phyloP scores from a whole-genome alignment of 2,113 vertebrate species.

The Ranitomeya imitator region DNA sequence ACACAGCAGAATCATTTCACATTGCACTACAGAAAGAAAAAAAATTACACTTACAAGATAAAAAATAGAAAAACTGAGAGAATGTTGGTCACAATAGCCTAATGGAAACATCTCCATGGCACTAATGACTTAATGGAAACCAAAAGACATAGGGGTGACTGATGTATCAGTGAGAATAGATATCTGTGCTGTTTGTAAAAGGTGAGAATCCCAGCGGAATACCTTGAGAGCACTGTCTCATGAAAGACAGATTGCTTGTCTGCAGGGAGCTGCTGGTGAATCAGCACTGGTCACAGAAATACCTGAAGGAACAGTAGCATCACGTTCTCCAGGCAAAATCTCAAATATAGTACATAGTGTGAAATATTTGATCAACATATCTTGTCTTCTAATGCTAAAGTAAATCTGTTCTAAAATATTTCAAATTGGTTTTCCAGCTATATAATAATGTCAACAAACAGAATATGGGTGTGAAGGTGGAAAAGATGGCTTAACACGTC shows the following conservation, averaged over 20 bases:
- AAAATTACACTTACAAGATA: conserved; percentile 42
- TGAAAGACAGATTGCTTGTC: conserved; percentile 51
- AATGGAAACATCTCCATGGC: conserved; percentile 20
- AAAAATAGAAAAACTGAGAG: not conserved
- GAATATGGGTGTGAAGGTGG: no score
- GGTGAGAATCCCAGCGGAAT: conserved; percentile 40
- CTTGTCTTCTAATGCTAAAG: not conserved
- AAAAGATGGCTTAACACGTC: no score
- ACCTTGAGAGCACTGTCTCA: conserved; percentile 11
- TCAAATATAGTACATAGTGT: not conserved
- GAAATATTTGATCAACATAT: not conserved
- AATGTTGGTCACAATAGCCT: not conserved
- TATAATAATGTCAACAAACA: no score
- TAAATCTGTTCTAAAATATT: no score
- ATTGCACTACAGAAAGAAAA: conserved; percentile 30
- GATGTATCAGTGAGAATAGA: conserved; percentile 34
- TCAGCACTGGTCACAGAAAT: conserved; percentile 23
- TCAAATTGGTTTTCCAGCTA: no score
- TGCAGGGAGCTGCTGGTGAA: conserved; percentile 22
- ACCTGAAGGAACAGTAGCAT: not conserved
- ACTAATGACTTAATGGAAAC: conserved; percentile 42
- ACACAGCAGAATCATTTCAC: conserved; percentile 54
- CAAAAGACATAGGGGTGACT: conserved; percentile 18
- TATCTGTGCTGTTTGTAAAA: conserved; percentile 15
- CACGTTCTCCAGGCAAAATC: conserved; percentile 6